Evolutionary conservation across 2,888 invertebrate species (phyloP).

Genomic region (Folsomia manolachei): DNA sequence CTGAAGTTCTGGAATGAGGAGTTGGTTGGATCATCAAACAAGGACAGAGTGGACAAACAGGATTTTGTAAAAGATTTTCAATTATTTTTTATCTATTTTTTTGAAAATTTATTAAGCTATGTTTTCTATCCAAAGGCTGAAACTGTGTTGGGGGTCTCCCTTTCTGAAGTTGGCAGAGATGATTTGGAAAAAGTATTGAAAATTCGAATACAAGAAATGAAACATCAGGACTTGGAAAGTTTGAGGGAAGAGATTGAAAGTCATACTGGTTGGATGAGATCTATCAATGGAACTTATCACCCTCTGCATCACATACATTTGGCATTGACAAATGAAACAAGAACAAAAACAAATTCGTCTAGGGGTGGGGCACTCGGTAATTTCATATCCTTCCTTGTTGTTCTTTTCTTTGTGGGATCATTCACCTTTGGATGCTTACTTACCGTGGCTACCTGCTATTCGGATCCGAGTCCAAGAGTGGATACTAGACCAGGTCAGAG

Average conservation of each 20-base stretch:
- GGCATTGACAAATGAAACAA: neutral
- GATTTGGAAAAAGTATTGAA: neutral
- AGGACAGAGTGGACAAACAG: neutral
- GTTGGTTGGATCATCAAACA: neutral
- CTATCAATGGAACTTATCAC: neutral
- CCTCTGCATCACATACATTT: neutral
- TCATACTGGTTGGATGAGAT: neutral
- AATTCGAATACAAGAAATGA: neutral
- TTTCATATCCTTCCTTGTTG: neutral
- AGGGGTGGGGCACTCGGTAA: too few relatives aligned
- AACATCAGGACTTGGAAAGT: neutral
- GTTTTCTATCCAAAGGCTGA: slow-evolving; percentile 14
- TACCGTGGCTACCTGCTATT: neutral
- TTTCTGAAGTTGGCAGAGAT: neutral
- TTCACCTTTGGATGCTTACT: neutral
- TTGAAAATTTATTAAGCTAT: too few relatives aligned
- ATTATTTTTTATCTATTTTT: neutral
- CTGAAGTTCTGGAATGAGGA: slow-evolving; percentile 2
- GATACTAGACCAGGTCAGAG: too few relatives aligned
- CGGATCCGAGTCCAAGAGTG: too few relatives aligned
- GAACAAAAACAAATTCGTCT: neutral
- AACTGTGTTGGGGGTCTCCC: neutral
- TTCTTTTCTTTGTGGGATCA: neutral
- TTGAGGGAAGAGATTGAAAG: neutral
- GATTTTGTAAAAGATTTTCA: slow-evolving; percentile 1